phyloP scores from a whole-genome alignment of 2,797 vertebrate species.

The Melanotaenia nigrans region DNA sequence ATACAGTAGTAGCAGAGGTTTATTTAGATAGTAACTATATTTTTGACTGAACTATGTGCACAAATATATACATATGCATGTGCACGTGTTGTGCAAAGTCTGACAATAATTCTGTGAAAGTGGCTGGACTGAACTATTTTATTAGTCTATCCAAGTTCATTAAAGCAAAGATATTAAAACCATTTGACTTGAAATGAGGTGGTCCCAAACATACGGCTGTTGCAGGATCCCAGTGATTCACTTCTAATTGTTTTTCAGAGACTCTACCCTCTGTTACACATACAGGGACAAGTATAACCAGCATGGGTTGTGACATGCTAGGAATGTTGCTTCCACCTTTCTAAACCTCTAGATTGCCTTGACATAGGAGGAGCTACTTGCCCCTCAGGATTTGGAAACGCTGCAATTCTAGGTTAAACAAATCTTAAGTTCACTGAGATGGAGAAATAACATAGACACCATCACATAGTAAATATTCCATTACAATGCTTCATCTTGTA shows the following conservation, averaged over 20 bases:
- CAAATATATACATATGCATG: too few species aligned
- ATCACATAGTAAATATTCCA: conserved; percentile 5
- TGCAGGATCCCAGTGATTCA: conserved; percentile 31
- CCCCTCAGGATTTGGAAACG: conserved; percentile 53
- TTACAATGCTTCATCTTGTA: not conserved
- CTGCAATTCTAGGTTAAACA: conserved; percentile 3
- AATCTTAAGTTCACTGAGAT: conserved; percentile 9
- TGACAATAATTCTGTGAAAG: not conserved
- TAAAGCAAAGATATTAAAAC: not conserved
- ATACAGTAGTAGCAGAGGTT: too few species aligned
- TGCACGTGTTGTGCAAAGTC: too few species aligned
- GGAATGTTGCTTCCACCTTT: conserved; percentile 52
- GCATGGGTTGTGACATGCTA: conserved; percentile 63
- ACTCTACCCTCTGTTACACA: conserved; percentile 13
- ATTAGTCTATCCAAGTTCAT: not conserved
- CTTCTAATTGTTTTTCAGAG: conserved; percentile 14
- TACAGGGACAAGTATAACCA: conserved; percentile 42
- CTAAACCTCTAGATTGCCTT: conserved; percentile 10
- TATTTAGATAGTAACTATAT: too few species aligned
- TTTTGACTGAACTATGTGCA: too few species aligned
- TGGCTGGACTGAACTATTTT: not conserved
- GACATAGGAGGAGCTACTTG: conserved; percentile 41
- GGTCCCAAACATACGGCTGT: conserved; percentile 20
- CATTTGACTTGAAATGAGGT: not conserved
- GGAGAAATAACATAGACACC: conserved; percentile 15